A percentile compares a stretch with the other conserved stretches of the same genome.
Evolutionary conservation across 1,140 invertebrate genomes (phyloP).

Genomic region (Oncopodura yosiiana): DNA sequence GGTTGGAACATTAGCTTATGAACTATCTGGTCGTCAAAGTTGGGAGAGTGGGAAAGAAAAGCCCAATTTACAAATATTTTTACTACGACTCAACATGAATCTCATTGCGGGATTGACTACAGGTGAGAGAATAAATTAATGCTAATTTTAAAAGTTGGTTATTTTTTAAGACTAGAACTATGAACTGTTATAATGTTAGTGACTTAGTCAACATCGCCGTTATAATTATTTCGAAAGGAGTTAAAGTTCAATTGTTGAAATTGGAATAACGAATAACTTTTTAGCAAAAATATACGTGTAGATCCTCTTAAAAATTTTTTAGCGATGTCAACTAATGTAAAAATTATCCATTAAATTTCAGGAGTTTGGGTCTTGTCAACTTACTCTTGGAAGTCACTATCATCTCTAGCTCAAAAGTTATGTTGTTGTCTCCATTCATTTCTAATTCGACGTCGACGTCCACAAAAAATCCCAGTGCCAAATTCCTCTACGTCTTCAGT

Average conservation of each 20-base stretch:
- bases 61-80: conserved; percentile 29
- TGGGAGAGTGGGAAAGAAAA: conserved; percentile 19
- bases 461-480: background rate
- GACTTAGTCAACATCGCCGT: too few species aligned
- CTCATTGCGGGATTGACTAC: conserved; percentile 30
- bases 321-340: too few species aligned
- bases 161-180: too few species aligned
- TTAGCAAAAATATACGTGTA: too few species aligned
- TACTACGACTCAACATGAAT: conserved; percentile 29
- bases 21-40: conserved; percentile 14
- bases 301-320: too few species aligned
- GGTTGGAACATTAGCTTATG: conserved; percentile 27
- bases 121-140: conserved; percentile 13
- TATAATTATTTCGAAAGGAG: too few species aligned
- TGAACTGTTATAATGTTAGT: too few species aligned
- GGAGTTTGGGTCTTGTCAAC: conserved; percentile 35
- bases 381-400: conserved; percentile 28
- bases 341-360: too few species aligned
- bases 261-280: too few species aligned
- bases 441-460: background rate
- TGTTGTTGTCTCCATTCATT: conserved; percentile 21
- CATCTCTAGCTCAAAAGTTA: conserved; percentile 4
- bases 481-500: background rate
- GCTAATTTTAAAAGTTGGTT: too few species aligned
- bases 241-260: too few species aligned